These are phyloP conservation scores for Chlorodrepanis virens DNA, from an alignment of 2,113 vertebrate species.

Conservation along the genomic window DNA sequence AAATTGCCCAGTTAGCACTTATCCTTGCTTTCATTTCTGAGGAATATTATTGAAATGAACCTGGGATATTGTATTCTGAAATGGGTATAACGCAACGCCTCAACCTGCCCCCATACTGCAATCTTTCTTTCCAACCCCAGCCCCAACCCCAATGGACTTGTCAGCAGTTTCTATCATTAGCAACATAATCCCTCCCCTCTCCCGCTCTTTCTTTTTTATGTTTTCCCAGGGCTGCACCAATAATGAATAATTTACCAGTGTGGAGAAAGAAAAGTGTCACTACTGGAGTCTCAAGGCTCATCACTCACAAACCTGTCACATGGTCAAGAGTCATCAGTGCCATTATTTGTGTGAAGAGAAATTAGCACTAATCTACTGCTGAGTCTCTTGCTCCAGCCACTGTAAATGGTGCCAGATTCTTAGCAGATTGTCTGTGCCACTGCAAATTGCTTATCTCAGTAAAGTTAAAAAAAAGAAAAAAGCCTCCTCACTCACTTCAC, in stretches of 20 bases:
- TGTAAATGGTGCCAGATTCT: conserved; percentile 49
- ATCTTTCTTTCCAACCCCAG: neutral
- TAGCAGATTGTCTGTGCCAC: conserved; percentile 47
- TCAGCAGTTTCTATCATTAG: conserved; percentile 71
- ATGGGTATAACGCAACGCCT: neutral
- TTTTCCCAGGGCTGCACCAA: conserved; percentile 67
- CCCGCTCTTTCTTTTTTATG: conserved; percentile 51
- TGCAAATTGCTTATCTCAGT: conserved; percentile 19
- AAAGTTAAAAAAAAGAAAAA: neutral
- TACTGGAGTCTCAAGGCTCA: conserved; percentile 68
- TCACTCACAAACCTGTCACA: conserved; percentile 73
- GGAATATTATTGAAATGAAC: conserved; percentile 7
- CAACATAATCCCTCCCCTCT: conserved; percentile 63
- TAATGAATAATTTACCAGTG: conserved; percentile 73
- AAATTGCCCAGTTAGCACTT: neutral
- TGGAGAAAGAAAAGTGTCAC: conserved; percentile 70
- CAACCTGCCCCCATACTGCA: neutral
- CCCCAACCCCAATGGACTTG: conserved; percentile 48
- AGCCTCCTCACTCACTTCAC: neutral
- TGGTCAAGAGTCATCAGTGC: conserved; percentile 69
- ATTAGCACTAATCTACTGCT: conserved; percentile 52
- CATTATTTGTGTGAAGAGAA: conserved; percentile 68
- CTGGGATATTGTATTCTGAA: conserved; percentile 8
- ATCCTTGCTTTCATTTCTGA: neutral
- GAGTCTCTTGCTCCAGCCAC: conserved; percentile 44